Evolutionary conservation across 2,113 vertebrate species (phyloP).

Genomic region (Otocyon megalotis): DNA sequence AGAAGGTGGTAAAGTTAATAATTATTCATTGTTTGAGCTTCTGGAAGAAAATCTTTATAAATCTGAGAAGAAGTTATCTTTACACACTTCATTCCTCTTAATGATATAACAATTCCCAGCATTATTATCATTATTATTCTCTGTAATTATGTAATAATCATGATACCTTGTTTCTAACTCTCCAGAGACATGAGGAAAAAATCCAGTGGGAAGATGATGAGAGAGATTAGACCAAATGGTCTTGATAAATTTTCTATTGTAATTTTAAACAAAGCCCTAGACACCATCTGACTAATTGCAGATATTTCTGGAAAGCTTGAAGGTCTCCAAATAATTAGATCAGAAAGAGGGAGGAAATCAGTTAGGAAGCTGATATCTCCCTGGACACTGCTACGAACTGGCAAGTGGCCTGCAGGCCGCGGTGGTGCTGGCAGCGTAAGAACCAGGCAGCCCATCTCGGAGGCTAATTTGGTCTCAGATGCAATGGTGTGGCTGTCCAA

Average conservation of each 20-base stretch:
- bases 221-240: conserved; percentile 74
- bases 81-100: conserved; percentile 49
- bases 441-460: not conserved
- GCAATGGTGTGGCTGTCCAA: conserved; percentile 50
- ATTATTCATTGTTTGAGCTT: conserved; percentile 40
- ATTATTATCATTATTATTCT: conserved; percentile 66
- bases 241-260: conserved; percentile 82
- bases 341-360: conserved; percentile 69
- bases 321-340: conserved; percentile 80
- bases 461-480: conserved; percentile 67
- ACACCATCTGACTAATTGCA: conserved; percentile 82
- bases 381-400: conserved; percentile 41
- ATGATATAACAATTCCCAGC: conserved; percentile 54
- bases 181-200: conserved; percentile 68
- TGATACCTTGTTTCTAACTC: conserved; percentile 59
- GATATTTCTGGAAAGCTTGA: conserved; percentile 83
- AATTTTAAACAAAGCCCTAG: conserved; percentile 79
- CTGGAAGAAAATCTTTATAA: conserved; percentile 50
- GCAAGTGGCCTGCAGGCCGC: not conserved
- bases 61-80: conserved; percentile 35
- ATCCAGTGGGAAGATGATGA: conserved; percentile 66
- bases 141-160: conserved; percentile 72
- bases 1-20: not conserved
- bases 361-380: conserved; percentile 68
- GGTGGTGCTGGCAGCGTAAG: not conserved